Base-by-base conservation (phyloP, 2,113 vertebrate genomes). In the Festucalex cinctus region DNA sequence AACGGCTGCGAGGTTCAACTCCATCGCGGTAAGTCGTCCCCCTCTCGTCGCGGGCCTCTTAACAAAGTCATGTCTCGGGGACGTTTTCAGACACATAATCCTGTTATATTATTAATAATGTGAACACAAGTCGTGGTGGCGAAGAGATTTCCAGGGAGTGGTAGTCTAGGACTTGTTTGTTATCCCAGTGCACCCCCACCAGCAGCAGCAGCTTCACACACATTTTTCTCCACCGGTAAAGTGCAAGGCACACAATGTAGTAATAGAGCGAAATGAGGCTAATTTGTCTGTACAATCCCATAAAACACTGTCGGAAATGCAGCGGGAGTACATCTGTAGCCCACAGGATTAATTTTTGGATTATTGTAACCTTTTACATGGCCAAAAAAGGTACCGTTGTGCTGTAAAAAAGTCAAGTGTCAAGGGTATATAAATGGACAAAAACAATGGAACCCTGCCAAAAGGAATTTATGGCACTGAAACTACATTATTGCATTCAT, bases 121-220 rank as follows among this genome's bases (percentile, higher is more conserved):
- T 10, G 59, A 37, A 19, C 20, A 24, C 9, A 54, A 51, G 7
- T 24, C 51, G 64, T 75, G 77, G 56, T 83, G 81, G 79, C 86
- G 77, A 86, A 84, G 73, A 82, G 80, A 80, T 79, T 75, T 80
- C 76, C 83, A 78, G 85, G 86, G 86, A 87, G 86, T 81, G 85
- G 83, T 89, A 66, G 74, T 83, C 77, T 26, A 41, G 44, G 69
- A 77, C 75, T 84, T 66, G 75, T 77, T 73, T 81, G 75, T 77
- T 71, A 81, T 73, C 73, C 0, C 57, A 66, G 35, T 64, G 69
- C 68, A 60, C 53, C 44, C 26, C 49, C 49, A 28, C 46, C 62
- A 44, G 28, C 46, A 49, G 36, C 26, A 62, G 44, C 59, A 71
- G 9, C 59, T 66, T 0, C 62, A 51, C 48, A 51, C 63, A 32